Percentiles rank a stretch among this genome's conserved stretches.
phyloP scores from a whole-genome alignment of 2,113 vertebrate species.

The Coturnix japonica region DNA sequence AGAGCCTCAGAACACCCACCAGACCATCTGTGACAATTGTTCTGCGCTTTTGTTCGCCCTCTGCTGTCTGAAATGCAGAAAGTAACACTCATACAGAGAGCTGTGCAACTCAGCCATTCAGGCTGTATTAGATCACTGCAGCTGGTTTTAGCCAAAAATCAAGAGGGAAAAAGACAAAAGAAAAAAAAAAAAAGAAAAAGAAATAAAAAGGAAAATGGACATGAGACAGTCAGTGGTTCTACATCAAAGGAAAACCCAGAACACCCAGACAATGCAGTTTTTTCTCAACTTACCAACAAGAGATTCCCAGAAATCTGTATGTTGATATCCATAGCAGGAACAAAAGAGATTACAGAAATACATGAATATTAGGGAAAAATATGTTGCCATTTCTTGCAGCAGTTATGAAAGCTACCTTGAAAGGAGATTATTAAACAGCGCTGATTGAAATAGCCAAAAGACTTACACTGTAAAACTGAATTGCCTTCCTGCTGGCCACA shows the following conservation, averaged over 20 bases:
- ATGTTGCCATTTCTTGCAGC: not conserved
- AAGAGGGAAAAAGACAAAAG: not conserved
- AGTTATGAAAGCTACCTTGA: not conserved
- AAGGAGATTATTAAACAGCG: not conserved
- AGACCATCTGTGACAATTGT: not conserved
- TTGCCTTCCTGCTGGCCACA: not conserved
- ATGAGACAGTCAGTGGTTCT: not conserved
- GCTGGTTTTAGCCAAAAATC: not conserved
- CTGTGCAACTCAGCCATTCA: fast-evolving
- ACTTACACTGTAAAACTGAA: not conserved
- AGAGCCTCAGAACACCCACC: not conserved
- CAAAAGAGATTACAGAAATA: not conserved
- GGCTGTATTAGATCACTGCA: not conserved
- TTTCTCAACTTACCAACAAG: not conserved
- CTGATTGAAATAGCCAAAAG: not conserved
- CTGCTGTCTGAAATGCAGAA: conserved; percentile 26
- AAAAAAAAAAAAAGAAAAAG: not conserved
- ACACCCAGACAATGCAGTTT: not conserved
- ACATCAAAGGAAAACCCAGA: not conserved
- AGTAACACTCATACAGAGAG: not conserved
- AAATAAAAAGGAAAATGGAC: not conserved
- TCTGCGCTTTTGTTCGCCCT: not conserved
- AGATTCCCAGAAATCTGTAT: not conserved
- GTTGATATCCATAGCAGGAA: not conserved
- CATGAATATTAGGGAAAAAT: not conserved